Percentiles rank a stretch among this genome's conserved stretches.
Conservation (phyloP, 2,797 vertebrate species). For the Sebastes cheni region DNA sequence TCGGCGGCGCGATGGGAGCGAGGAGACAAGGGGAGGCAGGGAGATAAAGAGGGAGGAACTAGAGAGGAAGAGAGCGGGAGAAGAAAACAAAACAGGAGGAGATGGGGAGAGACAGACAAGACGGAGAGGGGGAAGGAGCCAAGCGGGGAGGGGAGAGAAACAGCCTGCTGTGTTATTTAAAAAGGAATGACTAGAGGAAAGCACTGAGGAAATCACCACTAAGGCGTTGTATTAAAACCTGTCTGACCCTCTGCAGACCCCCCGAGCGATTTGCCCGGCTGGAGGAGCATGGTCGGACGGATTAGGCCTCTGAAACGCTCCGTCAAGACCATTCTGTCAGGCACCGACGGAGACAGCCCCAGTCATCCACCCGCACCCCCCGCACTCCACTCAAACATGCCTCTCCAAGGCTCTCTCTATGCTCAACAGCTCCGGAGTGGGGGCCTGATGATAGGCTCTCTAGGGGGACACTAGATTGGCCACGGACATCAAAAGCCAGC, state of each 20-base stretch:
- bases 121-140: slow-evolving; percentile 26
- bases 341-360: slow-evolving; percentile 74
- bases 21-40: slow-evolving; percentile 56
- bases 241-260: slow-evolving; percentile 74
- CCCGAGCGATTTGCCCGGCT: slow-evolving; percentile 77
- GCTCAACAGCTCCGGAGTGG: slow-evolving; percentile 79
- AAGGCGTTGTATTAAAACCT: slow-evolving; percentile 74
- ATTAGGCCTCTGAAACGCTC: slow-evolving; percentile 82
- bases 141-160: slow-evolving; percentile 39
- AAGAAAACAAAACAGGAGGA: slow-evolving; percentile 56
- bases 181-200: slow-evolving; percentile 68
- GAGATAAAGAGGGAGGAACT: slow-evolving; percentile 60
- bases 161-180: slow-evolving; percentile 70
- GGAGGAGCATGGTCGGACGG: slow-evolving; percentile 80
- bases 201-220: slow-evolving; percentile 75
- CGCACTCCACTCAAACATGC: slow-evolving; percentile 55
- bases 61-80: slow-evolving; percentile 41
- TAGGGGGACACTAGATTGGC: slow-evolving; percentile 82
- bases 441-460: slow-evolving; percentile 84
- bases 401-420: slow-evolving; percentile 69
- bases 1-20: slow-evolving; percentile 41
- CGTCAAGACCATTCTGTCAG: slow-evolving; percentile 86
- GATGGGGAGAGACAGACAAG: slow-evolving; percentile 46
- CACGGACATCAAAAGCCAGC: slow-evolving; percentile 87
- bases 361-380: slow-evolving; percentile 57